These are phyloP conservation scores for Myripristis murdjan DNA, from an alignment of 2,797 vertebrate species.

Conservation along the genomic window DNA sequence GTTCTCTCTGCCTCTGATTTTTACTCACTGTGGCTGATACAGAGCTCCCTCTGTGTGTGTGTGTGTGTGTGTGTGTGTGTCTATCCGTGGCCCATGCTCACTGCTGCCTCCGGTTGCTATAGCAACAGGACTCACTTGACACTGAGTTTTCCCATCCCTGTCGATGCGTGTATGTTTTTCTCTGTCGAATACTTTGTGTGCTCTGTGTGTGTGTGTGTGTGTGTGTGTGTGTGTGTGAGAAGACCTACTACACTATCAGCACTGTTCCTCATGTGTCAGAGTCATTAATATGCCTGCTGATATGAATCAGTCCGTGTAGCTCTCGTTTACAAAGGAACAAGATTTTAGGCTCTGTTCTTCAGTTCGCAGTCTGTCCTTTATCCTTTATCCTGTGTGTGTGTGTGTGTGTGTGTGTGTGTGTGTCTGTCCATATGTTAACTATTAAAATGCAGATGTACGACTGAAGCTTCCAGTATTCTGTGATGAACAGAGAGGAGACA, in stretches of 20 bases:
- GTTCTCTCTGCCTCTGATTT: constrained; percentile 52
- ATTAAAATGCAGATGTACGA: background rate
- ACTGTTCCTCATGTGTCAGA: background rate
- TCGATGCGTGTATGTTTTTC: constrained; percentile 39
- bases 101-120: constrained; percentile 74
- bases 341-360: background rate
- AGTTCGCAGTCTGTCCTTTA: background rate
- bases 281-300: constrained; percentile 39
- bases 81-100: constrained; percentile 35
- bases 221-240: background rate
- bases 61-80: constrained; percentile 1
- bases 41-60: constrained; percentile 23
- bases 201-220: constrained; percentile 1
- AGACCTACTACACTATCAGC: background rate
- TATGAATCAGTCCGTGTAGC: constrained; percentile 2
- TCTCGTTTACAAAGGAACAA: background rate
- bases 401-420: background rate
- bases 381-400: background rate
- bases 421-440: background rate
- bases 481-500: too few species aligned
- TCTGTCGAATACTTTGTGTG: constrained; percentile 12
- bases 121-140: constrained; percentile 74
- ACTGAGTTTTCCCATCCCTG: constrained; percentile 40
- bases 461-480: too few species aligned
- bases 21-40: constrained; percentile 47